These are phyloP conservation scores for Smutsia gigantea DNA, from an alignment of 2,797 vertebrate genomes.

Conservation along the genomic window DNA sequence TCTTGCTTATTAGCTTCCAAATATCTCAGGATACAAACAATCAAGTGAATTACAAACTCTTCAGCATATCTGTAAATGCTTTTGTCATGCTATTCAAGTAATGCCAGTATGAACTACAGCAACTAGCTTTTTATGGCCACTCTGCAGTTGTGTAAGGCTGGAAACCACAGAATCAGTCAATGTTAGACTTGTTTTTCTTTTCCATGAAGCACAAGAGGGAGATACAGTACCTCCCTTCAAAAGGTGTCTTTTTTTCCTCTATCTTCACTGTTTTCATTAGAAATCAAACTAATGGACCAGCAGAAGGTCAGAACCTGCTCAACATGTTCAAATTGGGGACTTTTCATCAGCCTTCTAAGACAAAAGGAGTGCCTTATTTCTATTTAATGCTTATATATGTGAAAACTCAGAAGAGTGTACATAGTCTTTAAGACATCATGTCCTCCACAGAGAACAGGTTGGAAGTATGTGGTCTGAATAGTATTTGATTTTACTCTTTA, in stretches of 20 bases:
- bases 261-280: background rate
- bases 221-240: background rate
- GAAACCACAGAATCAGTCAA: constrained; percentile 41
- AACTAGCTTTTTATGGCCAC: background rate
- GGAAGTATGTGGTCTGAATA: background rate
- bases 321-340: background rate
- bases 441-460: background rate
- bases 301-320: fast-evolving
- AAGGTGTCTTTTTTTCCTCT: background rate
- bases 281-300: background rate
- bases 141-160: background rate
- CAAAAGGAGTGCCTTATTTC: background rate
- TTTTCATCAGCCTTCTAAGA: background rate
- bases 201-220: background rate
- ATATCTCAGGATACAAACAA: background rate
- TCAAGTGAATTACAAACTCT: background rate
- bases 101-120: background rate
- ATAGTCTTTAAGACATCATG: background rate
- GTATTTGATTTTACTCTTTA: background rate
- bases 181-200: background rate
- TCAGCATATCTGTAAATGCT: background rate
- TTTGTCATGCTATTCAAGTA: background rate
- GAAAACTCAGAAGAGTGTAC: fast-evolving
- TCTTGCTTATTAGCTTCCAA: constrained; percentile 48
- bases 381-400: background rate